Evolutionary conservation across 2,113 vertebrate genomes (phyloP).

Genomic region (Arenaria interpres): DNA sequence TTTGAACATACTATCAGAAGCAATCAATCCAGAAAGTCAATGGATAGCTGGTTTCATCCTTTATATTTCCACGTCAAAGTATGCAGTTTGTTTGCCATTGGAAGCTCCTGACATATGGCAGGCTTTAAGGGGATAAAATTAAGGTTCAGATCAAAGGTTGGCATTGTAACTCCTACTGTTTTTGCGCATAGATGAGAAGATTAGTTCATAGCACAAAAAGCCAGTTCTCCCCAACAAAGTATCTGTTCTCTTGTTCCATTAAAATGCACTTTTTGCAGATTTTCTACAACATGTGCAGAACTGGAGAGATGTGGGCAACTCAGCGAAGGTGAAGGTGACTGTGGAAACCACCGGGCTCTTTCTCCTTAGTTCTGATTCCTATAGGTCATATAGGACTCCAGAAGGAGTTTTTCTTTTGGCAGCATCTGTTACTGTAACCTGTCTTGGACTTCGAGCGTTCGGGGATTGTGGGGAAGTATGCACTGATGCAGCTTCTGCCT

Average conservation of each 20-base stretch:
- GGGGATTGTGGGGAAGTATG: background rate
- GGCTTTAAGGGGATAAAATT: background rate
- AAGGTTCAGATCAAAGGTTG: background rate
- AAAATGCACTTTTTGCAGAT: background rate
- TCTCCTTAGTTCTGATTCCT: background rate
- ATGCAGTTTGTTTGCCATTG: background rate
- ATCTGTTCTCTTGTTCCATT: background rate
- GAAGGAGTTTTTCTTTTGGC: background rate
- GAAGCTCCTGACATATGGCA: background rate
- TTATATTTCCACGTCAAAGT: background rate
- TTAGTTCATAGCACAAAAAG: background rate
- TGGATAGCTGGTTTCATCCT: background rate
- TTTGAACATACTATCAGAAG: background rate
- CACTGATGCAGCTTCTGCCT: background rate
- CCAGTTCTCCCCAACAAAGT: background rate
- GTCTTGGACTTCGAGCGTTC: background rate
- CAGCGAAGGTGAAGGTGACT: rapidly evolving
- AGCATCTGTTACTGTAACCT: background rate
- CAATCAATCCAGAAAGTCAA: background rate
- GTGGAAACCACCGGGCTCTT: background rate
- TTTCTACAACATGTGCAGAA: background rate
- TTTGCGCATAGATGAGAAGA: background rate
- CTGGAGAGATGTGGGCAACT: background rate
- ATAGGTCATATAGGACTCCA: background rate
- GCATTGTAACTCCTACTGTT: background rate